Evolutionary conservation across 1,140 invertebrate species (phyloP), one percentile per base, ranked within the genome.

Genomic region (Telenomus remus): DNA sequence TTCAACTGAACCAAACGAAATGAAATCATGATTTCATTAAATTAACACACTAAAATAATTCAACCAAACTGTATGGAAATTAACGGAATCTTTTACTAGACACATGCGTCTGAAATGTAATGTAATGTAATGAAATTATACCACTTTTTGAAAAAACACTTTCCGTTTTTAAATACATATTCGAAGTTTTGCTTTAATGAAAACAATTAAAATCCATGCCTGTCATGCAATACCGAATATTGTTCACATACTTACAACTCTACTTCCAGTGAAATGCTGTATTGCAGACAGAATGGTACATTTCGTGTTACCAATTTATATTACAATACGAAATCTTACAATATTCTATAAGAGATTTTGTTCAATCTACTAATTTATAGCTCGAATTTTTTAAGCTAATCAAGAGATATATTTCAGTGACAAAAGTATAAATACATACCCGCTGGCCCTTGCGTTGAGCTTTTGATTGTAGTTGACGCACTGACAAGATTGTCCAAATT

Each of bases 401-500:
- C 12, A 42, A 50, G 70, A 43, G 12, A 51, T 42, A 33, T n/a
- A 27, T 27, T 27, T 27, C 19, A 27, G 6, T 27, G 6, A 27
- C 19, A 3, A 27, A 27, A 6, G 6, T 3, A 3, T 6, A 27
- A 27, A 6, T 27, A 27, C 42, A 61, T 82, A 89, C 86, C 83
- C 76, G 86, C 71, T 48, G 86, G 85, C 74, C 83, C 68, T 55
- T 87, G 85, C 15, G 86, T 72, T 14, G 83, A 46, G 49, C 71
- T 73, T 70, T 88, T 88, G 59, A 87, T 85, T 50, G 86, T 59
- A 43, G 86, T 83, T 14, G 92, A 84, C 15, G 92, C 89, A 78
- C 94, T 95, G 65, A 98, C 94, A 81, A 98, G 91, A 89, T 97
- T 96, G 88, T 98, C 97, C 81, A 98, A 90, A 91, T 98, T 98